phyloP scores from a whole-genome alignment of 2,113 vertebrate genomes.

The Acanthochromis polyacanthus region DNA sequence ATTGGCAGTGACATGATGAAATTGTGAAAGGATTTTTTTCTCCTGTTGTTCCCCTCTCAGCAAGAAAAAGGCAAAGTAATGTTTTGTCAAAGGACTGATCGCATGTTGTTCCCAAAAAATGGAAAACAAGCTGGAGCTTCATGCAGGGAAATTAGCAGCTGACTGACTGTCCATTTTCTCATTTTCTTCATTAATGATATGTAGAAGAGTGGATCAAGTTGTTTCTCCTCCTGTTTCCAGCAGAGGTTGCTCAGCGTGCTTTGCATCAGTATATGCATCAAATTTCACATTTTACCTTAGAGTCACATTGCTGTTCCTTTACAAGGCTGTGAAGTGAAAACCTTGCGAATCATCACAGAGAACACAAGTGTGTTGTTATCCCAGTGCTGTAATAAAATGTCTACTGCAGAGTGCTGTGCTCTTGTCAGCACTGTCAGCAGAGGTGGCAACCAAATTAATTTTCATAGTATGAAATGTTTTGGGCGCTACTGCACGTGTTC shows the following conservation, averaged over 20 bases:
- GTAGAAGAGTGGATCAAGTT: not conserved
- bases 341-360: not conserved
- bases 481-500: not conserved
- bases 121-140: conserved; percentile 27
- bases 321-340: not conserved
- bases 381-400: conserved; percentile 15
- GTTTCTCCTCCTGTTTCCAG: not conserved
- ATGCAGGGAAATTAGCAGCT: conserved; percentile 36
- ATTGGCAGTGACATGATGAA: conserved; percentile 51
- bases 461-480: not conserved
- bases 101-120: conserved; percentile 15
- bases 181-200: conserved; percentile 14
- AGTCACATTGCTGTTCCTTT: conserved; percentile 31
- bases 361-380: conserved; percentile 10
- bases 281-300: not conserved
- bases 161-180: not conserved
- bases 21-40: conserved; percentile 32
- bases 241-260: not conserved
- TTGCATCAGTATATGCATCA: conserved; percentile 5
- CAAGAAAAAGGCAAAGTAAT: conserved; percentile 29
- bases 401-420: not conserved
- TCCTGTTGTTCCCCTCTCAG: conserved; percentile 32
- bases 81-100: conserved; percentile 47
- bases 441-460: not conserved
- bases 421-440: conserved; percentile 7